These are phyloP conservation scores for Grammomys surdaster DNA, from an alignment of 2,113 vertebrate genomes.

Conservation along the genomic window DNA sequence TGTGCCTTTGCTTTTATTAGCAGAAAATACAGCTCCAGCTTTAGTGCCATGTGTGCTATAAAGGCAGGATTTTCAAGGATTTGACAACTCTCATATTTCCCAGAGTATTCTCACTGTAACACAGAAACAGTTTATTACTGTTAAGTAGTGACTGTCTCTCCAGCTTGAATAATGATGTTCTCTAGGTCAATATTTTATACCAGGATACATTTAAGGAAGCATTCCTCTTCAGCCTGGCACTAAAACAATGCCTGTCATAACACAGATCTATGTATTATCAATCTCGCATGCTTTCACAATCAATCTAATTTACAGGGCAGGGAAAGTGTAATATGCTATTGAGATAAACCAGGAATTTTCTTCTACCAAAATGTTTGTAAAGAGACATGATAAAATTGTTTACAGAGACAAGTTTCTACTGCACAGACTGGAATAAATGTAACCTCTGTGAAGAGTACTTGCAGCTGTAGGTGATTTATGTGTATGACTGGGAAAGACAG, in stretches of 20 bases:
- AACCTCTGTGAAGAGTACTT: slow-evolving; percentile 71
- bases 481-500: slow-evolving; percentile 65
- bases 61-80: slow-evolving; percentile 91
- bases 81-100: slow-evolving; percentile 90
- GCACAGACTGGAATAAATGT: slow-evolving; percentile 83
- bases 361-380: slow-evolving; percentile 87
- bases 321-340: slow-evolving; percentile 88
- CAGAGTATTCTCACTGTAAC: slow-evolving; percentile 90
- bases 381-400: slow-evolving; percentile 86
- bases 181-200: slow-evolving; percentile 97
- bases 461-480: slow-evolving; percentile 82
- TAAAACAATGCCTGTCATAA: slow-evolving; percentile 96
- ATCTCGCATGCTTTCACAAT: slow-evolving; percentile 92
- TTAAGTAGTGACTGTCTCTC: slow-evolving; percentile 92
- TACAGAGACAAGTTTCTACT: slow-evolving; percentile 80
- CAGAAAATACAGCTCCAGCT: slow-evolving; percentile 90
- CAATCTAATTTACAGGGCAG: slow-evolving; percentile 91
- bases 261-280: slow-evolving; percentile 93
- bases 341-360: slow-evolving; percentile 89
- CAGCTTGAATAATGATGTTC: slow-evolving; percentile 95
- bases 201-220: slow-evolving; percentile 95
- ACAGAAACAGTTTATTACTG: slow-evolving; percentile 93
- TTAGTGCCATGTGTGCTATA: slow-evolving; percentile 90
- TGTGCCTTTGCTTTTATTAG: slow-evolving; percentile 93
- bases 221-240: slow-evolving; percentile 90